A percentile compares a stretch with the other conserved stretches of the same genome.
Evolutionary conservation across 2,888 invertebrate genomes (phyloP).

Genomic region (Drosophila quinaria): DNA sequence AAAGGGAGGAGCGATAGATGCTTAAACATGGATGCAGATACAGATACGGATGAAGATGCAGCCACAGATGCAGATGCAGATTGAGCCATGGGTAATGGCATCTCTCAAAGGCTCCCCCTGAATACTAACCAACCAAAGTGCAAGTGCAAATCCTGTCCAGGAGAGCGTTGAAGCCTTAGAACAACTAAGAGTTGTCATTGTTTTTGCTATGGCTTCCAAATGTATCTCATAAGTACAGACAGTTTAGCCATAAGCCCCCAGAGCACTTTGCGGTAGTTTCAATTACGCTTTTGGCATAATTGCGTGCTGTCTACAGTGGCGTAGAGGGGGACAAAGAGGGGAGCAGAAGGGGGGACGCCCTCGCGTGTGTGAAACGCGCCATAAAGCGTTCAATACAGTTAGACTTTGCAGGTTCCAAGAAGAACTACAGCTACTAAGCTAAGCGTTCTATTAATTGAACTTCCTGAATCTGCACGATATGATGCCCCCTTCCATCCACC

Average conservation of each 20-base stretch:
- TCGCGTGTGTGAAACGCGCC: conserved; percentile 79
- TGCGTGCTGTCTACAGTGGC: conserved; percentile 35
- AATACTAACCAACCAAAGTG: conserved; percentile 17
- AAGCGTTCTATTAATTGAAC: conserved; percentile 83
- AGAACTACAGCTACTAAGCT: conserved; percentile 58
- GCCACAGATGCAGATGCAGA: conserved; percentile 28
- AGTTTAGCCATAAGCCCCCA: conserved; percentile 57
- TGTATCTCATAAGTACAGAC: conserved; percentile 54
- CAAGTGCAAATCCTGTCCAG: conserved; percentile 2
- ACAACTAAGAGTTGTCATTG: conserved; percentile 17
- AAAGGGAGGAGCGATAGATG: conserved; percentile 84
- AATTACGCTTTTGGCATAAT: conserved; percentile 73
- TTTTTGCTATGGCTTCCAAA: conserved; percentile 56
- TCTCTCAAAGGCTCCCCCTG: neutral
- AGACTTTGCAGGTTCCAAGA: conserved; percentile 61
- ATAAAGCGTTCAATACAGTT: conserved; percentile 82
- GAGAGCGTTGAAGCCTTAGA: conserved; percentile 35
- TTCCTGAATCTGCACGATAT: conserved; percentile 73
- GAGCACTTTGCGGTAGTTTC: conserved; percentile 75
- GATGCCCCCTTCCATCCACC: neutral
- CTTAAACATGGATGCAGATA: conserved; percentile 23
- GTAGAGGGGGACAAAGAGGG: neutral
- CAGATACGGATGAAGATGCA: conserved; percentile 22
- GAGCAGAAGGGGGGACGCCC: neutral
- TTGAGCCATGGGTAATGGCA: conserved; percentile 23